phyloP scores from a whole-genome alignment of 2,888 invertebrate genomes.

The Rhaphigaster nebulosa region DNA sequence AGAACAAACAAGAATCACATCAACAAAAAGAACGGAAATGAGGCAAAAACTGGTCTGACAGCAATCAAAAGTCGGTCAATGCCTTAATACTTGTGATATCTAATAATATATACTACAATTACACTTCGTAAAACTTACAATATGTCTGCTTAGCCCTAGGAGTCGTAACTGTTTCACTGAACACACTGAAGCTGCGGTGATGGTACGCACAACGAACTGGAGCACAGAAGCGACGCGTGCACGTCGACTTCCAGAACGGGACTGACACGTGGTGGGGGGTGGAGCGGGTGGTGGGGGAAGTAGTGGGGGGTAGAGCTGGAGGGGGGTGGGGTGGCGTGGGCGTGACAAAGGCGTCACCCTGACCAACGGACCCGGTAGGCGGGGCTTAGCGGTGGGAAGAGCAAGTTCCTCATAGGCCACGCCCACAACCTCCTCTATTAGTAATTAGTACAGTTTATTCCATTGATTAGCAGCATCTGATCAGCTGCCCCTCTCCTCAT shows the following conservation, averaged over 20 bases:
- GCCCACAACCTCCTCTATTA: slow-evolving; percentile 51
- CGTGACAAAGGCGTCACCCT: not conserved
- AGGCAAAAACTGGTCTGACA: not conserved
- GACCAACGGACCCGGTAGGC: slow-evolving; percentile 34
- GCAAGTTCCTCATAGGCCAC: not conserved
- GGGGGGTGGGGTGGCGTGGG: not conserved
- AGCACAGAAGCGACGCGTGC: slow-evolving; percentile 53
- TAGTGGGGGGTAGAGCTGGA: slow-evolving; percentile 7
- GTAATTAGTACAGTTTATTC: slow-evolving; percentile 58
- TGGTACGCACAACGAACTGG: slow-evolving; percentile 54
- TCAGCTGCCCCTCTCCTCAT: slow-evolving; percentile 39
- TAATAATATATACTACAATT: not conserved
- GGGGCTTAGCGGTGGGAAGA: not conserved
- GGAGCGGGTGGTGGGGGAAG: slow-evolving; percentile 37
- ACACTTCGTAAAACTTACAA: not conserved
- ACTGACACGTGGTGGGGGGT: slow-evolving; percentile 55
- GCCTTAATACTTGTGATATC: not conserved
- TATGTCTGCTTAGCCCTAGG: not conserved
- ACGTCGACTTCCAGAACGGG: slow-evolving; percentile 45
- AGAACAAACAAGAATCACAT: not conserved
- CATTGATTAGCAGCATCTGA: slow-evolving; percentile 52
- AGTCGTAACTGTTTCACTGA: slow-evolving; percentile 53
- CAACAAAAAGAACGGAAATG: not conserved
- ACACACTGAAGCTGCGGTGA: slow-evolving; percentile 48
- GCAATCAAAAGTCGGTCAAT: not conserved